Evolutionary conservation across 2,113 vertebrate species (phyloP), one percentile per base, ranked within the genome.

Genomic region (Lutjanus erythropterus): DNA sequence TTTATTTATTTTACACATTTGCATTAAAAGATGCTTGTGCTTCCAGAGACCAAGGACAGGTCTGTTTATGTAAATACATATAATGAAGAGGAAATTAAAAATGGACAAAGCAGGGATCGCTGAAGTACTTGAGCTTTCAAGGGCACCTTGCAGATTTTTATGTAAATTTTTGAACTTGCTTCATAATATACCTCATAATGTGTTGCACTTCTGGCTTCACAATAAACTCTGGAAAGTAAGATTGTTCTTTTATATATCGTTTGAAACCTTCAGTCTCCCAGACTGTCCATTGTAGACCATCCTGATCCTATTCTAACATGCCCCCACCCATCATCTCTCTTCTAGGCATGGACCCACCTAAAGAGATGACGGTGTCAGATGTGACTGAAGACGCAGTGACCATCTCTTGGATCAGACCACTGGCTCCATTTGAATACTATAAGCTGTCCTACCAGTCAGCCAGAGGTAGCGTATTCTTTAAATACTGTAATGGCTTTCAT

Each of bases 301-400:
- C 18, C 49, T 37, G 6, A 47, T 18, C 23, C 9, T 0, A 10
- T 15, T 6, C 27, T 75, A 39, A 73, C 71, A 69, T 33, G 60
- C 67, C 6, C 37, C 41, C 50, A 21, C 37, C 8, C n/a, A 42
- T 66, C 29, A 0, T 72, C 23, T 64, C 21, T 3, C 31, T 39
- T 90, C 1, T 46, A 99, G 98, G 96, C 31, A 96, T 99, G 1
- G 98, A 98, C 78, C 96, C 96, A 0, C 97, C 98, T 0, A 96
- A 92, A 89, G 96, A 97, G 65, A 88, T 99, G 86, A 93, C 92
- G 0, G 94, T 97, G 71, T 94, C 95, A 6, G 97, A 97, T 0
- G 88, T 99, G 77, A 97, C 96, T 0, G 97, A 98, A 82, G 96
- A 97, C 67, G 95, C 96, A 0, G 92, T 98, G 80, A 92, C 80